These are phyloP conservation scores for Eledona agricola DNA, from an alignment of 2,888 invertebrate genomes.

Conservation along the genomic window DNA sequence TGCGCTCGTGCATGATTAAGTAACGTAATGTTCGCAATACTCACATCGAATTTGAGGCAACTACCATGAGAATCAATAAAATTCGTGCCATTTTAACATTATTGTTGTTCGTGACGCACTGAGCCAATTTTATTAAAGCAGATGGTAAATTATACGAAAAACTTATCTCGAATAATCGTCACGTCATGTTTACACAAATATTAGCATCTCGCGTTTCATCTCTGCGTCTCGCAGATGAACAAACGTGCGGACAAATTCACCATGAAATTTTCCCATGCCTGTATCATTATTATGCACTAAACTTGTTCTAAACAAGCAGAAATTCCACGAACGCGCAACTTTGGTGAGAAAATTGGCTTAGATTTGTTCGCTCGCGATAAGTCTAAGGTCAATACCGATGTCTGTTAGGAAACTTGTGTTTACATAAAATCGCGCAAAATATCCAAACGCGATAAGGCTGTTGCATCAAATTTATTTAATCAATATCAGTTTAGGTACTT, in stretches of 20 bases:
- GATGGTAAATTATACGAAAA: slow-evolving; percentile 28
- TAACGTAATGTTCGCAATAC: too few relatives aligned
- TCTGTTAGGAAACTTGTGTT: too few relatives aligned
- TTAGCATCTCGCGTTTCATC: slow-evolving; percentile 4
- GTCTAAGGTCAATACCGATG: too few relatives aligned
- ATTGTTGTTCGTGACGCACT: slow-evolving; percentile 24
- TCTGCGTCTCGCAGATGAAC: not conserved
- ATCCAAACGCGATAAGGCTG: too few relatives aligned
- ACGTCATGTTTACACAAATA: slow-evolving; percentile 24
- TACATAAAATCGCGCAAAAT: too few relatives aligned
- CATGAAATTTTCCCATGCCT: slow-evolving; percentile 12
- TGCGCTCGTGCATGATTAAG: too few relatives aligned
- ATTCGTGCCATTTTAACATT: slow-evolving; percentile 26
- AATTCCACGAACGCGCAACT: too few relatives aligned
- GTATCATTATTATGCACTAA: slow-evolving; percentile 14
- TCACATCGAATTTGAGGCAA: slow-evolving; percentile 10
- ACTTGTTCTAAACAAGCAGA: too few relatives aligned
- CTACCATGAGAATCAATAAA: slow-evolving; percentile 7
- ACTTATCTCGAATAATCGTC: slow-evolving; percentile 22
- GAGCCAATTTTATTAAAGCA: slow-evolving; percentile 31
- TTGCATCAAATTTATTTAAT: too few relatives aligned
- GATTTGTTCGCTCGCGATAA: too few relatives aligned
- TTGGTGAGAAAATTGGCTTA: too few relatives aligned
- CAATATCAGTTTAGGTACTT: too few relatives aligned
- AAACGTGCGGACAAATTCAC: slow-evolving; percentile 11